Percentiles rank a stretch among this genome's conserved stretches.
Conservation (phyloP, 1,140 invertebrate species). For the Drosophila pectinifera region DNA sequence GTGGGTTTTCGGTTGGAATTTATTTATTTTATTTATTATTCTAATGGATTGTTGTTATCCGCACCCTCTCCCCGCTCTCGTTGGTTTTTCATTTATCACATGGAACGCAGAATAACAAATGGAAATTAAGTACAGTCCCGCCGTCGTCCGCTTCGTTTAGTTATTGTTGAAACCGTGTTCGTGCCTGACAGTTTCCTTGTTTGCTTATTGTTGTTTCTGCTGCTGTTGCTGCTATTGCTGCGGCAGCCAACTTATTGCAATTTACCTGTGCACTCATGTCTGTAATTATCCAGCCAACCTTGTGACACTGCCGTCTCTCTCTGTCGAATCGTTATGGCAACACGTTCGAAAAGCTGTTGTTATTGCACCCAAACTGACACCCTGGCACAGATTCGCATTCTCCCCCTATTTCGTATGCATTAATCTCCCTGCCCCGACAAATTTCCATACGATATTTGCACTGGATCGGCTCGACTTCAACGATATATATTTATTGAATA, state of each 20-base stretch:
- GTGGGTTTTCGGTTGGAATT: conserved; percentile 18
- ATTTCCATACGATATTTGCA: conserved; percentile 44
- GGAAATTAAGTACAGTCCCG: conserved; percentile 72
- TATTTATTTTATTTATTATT: too few relatives aligned
- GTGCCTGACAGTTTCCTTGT: conserved; percentile 74
- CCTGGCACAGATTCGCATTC: conserved; percentile 51
- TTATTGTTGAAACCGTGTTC: conserved; percentile 27
- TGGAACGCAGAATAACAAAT: conserved; percentile 35
- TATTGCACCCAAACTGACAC: conserved; percentile 67
- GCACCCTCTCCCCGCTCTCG: neutral
- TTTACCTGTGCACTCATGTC: conserved; percentile 77
- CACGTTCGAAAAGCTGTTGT: conserved; percentile 40
- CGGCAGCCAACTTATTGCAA: conserved; percentile 55
- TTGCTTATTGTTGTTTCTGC: conserved; percentile 31
- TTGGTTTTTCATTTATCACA: conserved; percentile 34
- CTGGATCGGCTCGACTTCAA: conserved; percentile 37
- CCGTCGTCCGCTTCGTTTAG: conserved; percentile 6
- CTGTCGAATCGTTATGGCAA: conserved; percentile 46
- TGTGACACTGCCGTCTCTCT: conserved; percentile 59
- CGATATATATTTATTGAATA: conserved; percentile 32
- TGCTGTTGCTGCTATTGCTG: conserved; percentile 26
- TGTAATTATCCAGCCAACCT: conserved; percentile 79
- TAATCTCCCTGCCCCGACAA: conserved; percentile 30
- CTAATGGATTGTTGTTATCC: conserved; percentile 43
- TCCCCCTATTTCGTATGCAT: conserved; percentile 36